A percentile compares a stretch with the other conserved stretches of the same genome.
phyloP scores from a whole-genome alignment of 2,888 invertebrate species.

The Rotaria macrura region DNA sequence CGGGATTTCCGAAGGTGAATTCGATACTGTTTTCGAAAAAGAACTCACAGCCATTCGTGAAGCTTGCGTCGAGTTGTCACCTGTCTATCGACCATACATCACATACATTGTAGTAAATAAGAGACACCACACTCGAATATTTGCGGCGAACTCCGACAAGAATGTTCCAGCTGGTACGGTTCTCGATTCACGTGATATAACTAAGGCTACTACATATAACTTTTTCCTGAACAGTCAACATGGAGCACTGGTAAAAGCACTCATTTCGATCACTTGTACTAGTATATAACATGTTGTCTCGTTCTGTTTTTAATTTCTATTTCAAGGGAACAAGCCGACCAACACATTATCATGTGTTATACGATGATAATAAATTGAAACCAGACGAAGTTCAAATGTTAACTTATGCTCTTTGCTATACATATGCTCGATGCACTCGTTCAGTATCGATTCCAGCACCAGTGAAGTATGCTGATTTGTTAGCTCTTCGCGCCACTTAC shows the following conservation, averaged over 20 bases:
- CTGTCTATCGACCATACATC: slow-evolving; percentile 21
- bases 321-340: slow-evolving; percentile 36
- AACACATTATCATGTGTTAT: slow-evolving; percentile 36
- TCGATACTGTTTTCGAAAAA: slow-evolving; percentile 27
- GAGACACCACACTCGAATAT: slow-evolving; percentile 29
- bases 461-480: slow-evolving; percentile 32
- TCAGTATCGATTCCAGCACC: slow-evolving; percentile 36
- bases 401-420: slow-evolving; percentile 35
- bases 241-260: neutral
- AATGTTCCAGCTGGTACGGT: slow-evolving; percentile 32
- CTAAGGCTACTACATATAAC: slow-evolving; percentile 17
- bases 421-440: slow-evolving; percentile 34
- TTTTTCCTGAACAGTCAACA: slow-evolving; percentile 29
- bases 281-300: too few species aligned
- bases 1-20: slow-evolving; percentile 31
- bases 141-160: slow-evolving; percentile 1
- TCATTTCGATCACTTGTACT: neutral
- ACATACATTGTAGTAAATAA: slow-evolving; percentile 33
- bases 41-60: slow-evolving; percentile 26
- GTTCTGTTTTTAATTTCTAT: neutral
- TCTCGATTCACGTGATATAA: slow-evolving; percentile 26
- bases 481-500: slow-evolving; percentile 18
- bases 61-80: slow-evolving; percentile 22
- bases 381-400: slow-evolving; percentile 36
- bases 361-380: slow-evolving; percentile 36